phyloP scores from a whole-genome alignment of 2,888 invertebrate genomes.

The Lapara coniferarum region DNA sequence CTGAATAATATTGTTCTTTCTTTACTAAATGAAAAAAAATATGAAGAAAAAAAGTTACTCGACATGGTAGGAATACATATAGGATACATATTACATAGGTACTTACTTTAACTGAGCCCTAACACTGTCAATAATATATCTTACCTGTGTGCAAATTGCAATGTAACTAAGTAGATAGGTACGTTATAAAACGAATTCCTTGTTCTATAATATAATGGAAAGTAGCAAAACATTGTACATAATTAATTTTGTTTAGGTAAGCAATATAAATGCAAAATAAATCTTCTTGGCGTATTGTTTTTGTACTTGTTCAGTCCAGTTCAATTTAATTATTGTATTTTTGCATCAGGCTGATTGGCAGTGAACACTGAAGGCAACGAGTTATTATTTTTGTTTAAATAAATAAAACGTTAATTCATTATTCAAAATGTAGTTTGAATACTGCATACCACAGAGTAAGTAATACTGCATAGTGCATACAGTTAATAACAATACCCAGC shows the following conservation, averaged over 20 bases:
- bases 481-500: too few species aligned
- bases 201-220: constrained; percentile 32
- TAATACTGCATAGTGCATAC: too few species aligned
- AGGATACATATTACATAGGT: too few species aligned
- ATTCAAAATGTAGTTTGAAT: too few species aligned
- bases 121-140: neutral
- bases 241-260: constrained; percentile 45
- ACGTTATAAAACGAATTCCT: constrained; percentile 21
- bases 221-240: constrained; percentile 24
- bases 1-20: neutral
- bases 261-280: constrained; percentile 45
- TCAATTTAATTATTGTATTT: constrained; percentile 41
- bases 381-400: too few species aligned
- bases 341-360: too few species aligned
- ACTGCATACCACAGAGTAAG: too few species aligned
- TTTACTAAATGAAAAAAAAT: neutral
- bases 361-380: too few species aligned
- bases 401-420: too few species aligned
- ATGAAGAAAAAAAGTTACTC: neutral
- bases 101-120: too few species aligned
- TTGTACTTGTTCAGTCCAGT: constrained; percentile 42
- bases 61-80: neutral
- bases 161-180: too few species aligned
- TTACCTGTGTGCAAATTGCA: neutral
- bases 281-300: constrained; percentile 52